Evolutionary conservation across 1,140 invertebrate species (phyloP).

Genomic region (Drosophila sp.): DNA sequence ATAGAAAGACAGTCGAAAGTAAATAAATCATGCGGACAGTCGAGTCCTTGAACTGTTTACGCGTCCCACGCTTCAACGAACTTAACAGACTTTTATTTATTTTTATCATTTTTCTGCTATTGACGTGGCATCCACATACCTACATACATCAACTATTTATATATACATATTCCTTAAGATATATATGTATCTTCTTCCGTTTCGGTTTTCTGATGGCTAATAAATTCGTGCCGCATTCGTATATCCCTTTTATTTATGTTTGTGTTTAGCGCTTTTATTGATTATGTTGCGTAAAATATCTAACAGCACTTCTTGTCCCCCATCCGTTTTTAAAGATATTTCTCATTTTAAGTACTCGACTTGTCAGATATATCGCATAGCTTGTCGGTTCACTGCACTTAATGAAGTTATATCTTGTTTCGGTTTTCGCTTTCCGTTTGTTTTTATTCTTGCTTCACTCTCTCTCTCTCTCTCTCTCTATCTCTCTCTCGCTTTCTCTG

Average conservation of each 20-base stretch:
- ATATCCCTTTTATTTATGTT: slow-evolving; percentile 73
- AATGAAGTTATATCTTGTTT: slow-evolving; percentile 72
- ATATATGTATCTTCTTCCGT: slow-evolving; percentile 45
- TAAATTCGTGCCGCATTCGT: slow-evolving; percentile 56
- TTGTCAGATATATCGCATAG: slow-evolving; percentile 57
- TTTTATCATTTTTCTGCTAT: slow-evolving; percentile 63
- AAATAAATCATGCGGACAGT: slow-evolving; percentile 74
- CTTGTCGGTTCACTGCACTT: slow-evolving; percentile 59
- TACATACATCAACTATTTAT: slow-evolving; percentile 14
- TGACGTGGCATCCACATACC: slow-evolving; percentile 19
- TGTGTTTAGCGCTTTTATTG: slow-evolving; percentile 73
- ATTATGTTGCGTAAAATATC: slow-evolving; percentile 56
- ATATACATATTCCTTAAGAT: slow-evolving; percentile 9
- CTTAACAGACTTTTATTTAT: slow-evolving; percentile 63
- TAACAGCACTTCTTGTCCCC: background rate
- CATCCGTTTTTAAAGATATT: slow-evolving; percentile 48
- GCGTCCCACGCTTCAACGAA: slow-evolving; percentile 50
- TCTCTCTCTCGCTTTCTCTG: background rate
- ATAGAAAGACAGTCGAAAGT: slow-evolving; percentile 68
- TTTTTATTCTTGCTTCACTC: slow-evolving; percentile 16
- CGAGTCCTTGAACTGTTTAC: slow-evolving; percentile 75
- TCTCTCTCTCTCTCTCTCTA: background rate
- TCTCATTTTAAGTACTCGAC: slow-evolving; percentile 56
- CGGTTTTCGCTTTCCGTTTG: slow-evolving; percentile 21
- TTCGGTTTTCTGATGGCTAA: slow-evolving; percentile 58